A percentile compares a stretch with the other conserved stretches of the same genome.
These are phyloP conservation scores for Phoebastria nigripes DNA, from an alignment of 2,797 vertebrate genomes.

Conservation along the genomic window DNA sequence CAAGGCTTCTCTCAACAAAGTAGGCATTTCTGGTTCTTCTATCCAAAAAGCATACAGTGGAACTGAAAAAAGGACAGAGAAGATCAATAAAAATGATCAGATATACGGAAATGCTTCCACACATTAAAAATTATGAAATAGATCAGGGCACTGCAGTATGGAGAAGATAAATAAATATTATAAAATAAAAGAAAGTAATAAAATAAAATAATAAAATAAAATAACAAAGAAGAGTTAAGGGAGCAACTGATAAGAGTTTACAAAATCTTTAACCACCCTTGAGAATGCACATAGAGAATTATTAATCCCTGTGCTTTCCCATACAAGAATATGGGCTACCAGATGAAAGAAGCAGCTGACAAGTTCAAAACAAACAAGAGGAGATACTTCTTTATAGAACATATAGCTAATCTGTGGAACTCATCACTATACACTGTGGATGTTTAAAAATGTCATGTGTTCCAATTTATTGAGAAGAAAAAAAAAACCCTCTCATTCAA, in stretches of 20 bases:
- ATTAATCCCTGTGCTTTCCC: not conserved
- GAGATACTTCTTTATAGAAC: not conserved
- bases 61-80: not conserved
- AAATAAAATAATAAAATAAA: not conserved
- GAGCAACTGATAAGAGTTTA: not conserved
- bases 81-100: not conserved
- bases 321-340: not conserved
- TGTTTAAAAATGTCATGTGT: not conserved
- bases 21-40: not conserved
- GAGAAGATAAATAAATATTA: not conserved
- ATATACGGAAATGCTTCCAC: not conserved
- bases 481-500: not conserved
- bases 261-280: not conserved
- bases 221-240: not conserved
- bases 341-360: not conserved
- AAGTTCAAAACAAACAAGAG: constrained; percentile 3
- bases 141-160: not conserved
- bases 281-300: not conserved
- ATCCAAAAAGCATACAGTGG: not conserved
- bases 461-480: not conserved
- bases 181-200: not conserved
- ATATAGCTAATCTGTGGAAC: not conserved
- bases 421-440: not conserved
- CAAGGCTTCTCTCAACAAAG: constrained; percentile 31
- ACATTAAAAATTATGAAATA: not conserved